Evolutionary conservation across 30 jellyfish, hydroid and myxozoan genomes (phyloP), one percentile per base, ranked within the genome.

Genomic region (Haliclystus octoradiatus): DNA sequence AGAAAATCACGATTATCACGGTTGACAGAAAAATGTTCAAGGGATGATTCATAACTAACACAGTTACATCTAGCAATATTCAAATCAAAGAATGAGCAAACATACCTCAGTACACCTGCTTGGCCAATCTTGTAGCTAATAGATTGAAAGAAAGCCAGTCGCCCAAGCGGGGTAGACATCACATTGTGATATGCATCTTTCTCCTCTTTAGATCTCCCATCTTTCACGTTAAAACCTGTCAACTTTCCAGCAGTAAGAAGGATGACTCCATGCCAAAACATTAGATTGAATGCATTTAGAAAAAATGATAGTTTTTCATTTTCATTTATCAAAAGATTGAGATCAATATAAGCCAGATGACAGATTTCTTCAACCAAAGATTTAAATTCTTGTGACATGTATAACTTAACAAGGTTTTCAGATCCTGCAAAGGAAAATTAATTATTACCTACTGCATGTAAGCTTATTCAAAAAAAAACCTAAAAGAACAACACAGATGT

Each of bases 81-180:
- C n/a, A n/a, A n/a, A n/a, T n/a, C n/a, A n/a, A n/a, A n/a, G n/a
- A n/a, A n/a, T n/a, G n/a, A n/a, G n/a, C n/a, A n/a, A 28, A 34
- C 57, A 33, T 50, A 82, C 94, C 94, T 82, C 0, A 82, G 3
- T 0, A 31, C 71, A 0, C 95, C 95, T 3, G 76, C 52, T 29
- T 66, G 76, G 3, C 98, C 98, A 65, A 89, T 92, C 22, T 75
- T 74, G 67, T 89, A 89, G 2, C 74, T 72, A 15, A 76, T 34
- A 23, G 64, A 68, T 28, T 75, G 89, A 52, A 68, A 83, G 12
- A 89, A 28, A 15, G 79, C 92, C 15, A 81, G 52, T 40, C 93
- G 70, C 3, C 93, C 94, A 61, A 47, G 66, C 0, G 95, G 77
- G 25, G 64, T 68, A 12, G 51, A 49, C 93, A 89, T 74, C 60